A percentile compares a stretch with the other conserved stretches of the same genome.
These are phyloP conservation scores for Amblyopsis hoosieri DNA, from an alignment of 2,797 vertebrate genomes.

Conservation along the genomic window DNA sequence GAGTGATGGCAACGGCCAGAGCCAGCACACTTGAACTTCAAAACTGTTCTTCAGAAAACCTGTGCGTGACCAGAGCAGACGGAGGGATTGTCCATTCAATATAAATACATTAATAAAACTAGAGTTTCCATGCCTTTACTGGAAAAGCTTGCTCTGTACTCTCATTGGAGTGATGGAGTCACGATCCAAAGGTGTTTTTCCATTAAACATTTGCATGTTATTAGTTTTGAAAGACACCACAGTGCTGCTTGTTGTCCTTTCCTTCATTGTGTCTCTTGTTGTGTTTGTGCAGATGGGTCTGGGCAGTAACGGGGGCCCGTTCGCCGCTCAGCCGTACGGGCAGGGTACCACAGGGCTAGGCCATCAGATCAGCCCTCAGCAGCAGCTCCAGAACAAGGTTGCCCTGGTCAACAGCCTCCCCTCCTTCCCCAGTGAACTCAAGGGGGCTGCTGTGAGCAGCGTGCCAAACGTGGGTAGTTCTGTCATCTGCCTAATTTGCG, in stretches of 20 bases:
- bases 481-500: neutral
- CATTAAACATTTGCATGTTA: neutral
- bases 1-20: no score
- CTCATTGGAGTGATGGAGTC: no score
- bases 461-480: slow-evolving; percentile 93
- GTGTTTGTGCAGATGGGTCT: slow-evolving; percentile 84
- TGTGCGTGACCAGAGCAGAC: no score
- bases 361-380: slow-evolving; percentile 85
- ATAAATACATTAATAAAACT: no score
- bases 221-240: neutral
- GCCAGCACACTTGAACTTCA: no score
- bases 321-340: slow-evolving; percentile 86
- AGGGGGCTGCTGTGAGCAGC: slow-evolving; percentile 83
- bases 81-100: no score
- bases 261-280: neutral
- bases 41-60: no score
- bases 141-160: no score
- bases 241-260: neutral
- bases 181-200: no score
- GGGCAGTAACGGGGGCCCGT: slow-evolving; percentile 86
- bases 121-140: no score
- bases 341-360: slow-evolving; percentile 78
- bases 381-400: slow-evolving; percentile 89
- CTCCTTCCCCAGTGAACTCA: slow-evolving; percentile 89
- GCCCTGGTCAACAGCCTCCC: slow-evolving; percentile 88